Evolutionary conservation across 1,140 invertebrate genomes (phyloP).

Genomic region (Lethrus apterus): DNA sequence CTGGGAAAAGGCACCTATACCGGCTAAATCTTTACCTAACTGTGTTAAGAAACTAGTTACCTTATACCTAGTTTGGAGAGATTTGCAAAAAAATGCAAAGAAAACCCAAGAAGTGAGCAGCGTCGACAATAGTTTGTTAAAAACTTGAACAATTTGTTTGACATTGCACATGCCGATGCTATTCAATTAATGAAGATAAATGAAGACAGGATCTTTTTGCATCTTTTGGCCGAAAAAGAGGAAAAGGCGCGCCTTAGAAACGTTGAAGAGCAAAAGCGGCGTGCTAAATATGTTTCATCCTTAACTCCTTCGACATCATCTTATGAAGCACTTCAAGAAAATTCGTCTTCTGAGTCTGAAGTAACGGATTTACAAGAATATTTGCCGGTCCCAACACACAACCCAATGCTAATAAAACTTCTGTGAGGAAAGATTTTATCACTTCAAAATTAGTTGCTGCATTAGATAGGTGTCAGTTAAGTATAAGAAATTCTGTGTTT

Average conservation of each 20-base stretch:
- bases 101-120: constrained; percentile 21
- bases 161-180: no score
- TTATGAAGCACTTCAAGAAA: no score
- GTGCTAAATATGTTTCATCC: neutral
- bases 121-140: constrained; percentile 19
- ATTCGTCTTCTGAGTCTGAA: no score
- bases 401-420: constrained; percentile 8
- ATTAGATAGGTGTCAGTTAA: no score
- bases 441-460: no score
- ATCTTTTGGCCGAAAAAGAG: constrained; percentile 24
- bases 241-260: constrained; percentile 27
- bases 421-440: no score
- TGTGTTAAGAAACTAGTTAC: no score
- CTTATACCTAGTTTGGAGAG: constrained; percentile 25
- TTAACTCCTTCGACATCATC: no score
- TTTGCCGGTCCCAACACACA: neutral
- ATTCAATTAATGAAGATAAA: constrained; percentile 23
- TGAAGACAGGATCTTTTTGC: no score
- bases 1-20: neutral
- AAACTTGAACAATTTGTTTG: constrained; percentile 25
- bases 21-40: neutral
- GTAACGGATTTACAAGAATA: neutral
- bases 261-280: constrained; percentile 8
- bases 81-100: constrained; percentile 29
- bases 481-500: no score